phyloP scores from a whole-genome alignment of 2,113 vertebrate genomes.

The Bos taurus region DNA sequence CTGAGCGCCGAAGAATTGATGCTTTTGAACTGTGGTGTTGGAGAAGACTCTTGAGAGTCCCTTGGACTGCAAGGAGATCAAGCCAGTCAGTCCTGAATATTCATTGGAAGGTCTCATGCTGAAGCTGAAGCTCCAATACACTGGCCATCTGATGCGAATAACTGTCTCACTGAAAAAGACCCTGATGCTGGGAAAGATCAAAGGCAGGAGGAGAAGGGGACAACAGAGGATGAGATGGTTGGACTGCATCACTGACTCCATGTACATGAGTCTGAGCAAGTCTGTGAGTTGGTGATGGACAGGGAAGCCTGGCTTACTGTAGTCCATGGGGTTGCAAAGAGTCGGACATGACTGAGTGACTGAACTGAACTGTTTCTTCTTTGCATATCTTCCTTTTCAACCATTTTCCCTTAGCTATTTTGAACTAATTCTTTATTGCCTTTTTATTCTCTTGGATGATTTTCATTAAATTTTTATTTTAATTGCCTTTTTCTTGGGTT shows the following conservation, averaged over 20 bases:
- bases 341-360: neutral
- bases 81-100: neutral
- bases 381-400: neutral
- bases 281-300: neutral
- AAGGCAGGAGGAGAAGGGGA: neutral
- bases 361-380: neutral
- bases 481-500: neutral
- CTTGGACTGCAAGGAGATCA: neutral
- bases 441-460: neutral
- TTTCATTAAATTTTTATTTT: neutral
- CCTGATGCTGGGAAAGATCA: neutral
- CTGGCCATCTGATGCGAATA: neutral
- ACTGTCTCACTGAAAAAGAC: neutral
- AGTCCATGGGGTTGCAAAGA: neutral
- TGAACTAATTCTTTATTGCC: neutral
- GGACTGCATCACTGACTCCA: neutral
- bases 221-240: neutral
- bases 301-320: neutral
- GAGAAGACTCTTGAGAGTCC: neutral
- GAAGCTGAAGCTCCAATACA: neutral
- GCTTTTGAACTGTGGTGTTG: neutral
- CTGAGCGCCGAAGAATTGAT: rapidly evolving
- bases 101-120: neutral
- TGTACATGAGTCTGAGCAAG: neutral
- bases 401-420: neutral